phyloP scores from a whole-genome alignment of 2,113 vertebrate species.

The Charadrius vociferus region DNA sequence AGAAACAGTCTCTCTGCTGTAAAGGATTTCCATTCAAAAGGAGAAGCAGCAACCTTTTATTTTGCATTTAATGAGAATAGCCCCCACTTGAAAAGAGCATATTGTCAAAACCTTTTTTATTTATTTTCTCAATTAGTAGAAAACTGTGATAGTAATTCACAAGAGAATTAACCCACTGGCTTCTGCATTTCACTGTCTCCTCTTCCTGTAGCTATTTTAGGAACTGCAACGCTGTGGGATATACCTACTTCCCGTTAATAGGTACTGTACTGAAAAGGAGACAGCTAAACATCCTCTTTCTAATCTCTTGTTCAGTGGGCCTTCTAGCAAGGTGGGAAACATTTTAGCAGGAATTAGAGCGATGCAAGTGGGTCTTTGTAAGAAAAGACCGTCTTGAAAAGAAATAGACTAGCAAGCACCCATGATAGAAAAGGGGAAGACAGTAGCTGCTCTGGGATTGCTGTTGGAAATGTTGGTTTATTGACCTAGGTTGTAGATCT shows the following conservation, averaged over 20 bases:
- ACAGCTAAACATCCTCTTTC: neutral
- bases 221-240: slow-evolving; percentile 48
- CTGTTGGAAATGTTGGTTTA: neutral
- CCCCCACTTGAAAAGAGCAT: slow-evolving; percentile 51
- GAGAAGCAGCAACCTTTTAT: neutral
- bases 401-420: neutral
- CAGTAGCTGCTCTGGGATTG: neutral
- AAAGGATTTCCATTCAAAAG: slow-evolving; percentile 49
- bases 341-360: neutral
- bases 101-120: slow-evolving; percentile 72
- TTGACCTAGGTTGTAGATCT: neutral
- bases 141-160: slow-evolving; percentile 76
- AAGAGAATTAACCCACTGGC: slow-evolving; percentile 66
- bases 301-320: neutral
- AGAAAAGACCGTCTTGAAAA: neutral
- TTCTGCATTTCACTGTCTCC: slow-evolving; percentile 65
- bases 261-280: neutral
- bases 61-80: slow-evolving; percentile 66
- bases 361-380: neutral
- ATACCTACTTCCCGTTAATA: neutral
- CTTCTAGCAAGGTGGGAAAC: neutral
- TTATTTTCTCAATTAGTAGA: slow-evolving; percentile 76
- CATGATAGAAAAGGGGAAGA: neutral
- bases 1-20: slow-evolving; percentile 22
- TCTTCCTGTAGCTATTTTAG: slow-evolving; percentile 61